Conservation (phyloP, 2,113 vertebrate genomes). For the Asarcornis scutulata region DNA sequence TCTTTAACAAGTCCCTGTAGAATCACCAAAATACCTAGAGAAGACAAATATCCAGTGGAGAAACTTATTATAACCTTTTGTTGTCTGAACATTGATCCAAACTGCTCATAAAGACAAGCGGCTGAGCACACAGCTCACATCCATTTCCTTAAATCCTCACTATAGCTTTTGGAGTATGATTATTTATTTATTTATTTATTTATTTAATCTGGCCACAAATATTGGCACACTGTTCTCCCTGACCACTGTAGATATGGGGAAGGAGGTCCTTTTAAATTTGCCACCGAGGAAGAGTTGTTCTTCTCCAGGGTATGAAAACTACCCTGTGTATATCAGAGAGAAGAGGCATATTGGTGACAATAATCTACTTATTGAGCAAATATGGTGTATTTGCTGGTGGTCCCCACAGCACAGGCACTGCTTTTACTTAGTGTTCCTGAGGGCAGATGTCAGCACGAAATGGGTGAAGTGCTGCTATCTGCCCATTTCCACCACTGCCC, state of each 20-base stretch:
- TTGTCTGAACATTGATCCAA: neutral
- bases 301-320: neutral
- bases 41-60: neutral
- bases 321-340: neutral
- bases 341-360: neutral
- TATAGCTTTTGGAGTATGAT: neutral
- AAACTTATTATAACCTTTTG: neutral
- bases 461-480: neutral
- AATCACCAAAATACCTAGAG: neutral
- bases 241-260: neutral
- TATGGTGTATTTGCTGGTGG: neutral
- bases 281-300: neutral
- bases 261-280: neutral
- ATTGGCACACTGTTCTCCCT: neutral
- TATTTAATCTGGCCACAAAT: neutral
- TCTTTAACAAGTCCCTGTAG: neutral
- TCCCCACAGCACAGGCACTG: neutral
- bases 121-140: neutral
- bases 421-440: neutral
- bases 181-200: too few species aligned
- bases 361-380: neutral
- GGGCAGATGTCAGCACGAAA: neutral
- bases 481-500: neutral
- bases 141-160: neutral
- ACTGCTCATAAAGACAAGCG: neutral